phyloP scores from a whole-genome alignment of 2,888 invertebrate species.

The Omphaloscelis lunosa region DNA sequence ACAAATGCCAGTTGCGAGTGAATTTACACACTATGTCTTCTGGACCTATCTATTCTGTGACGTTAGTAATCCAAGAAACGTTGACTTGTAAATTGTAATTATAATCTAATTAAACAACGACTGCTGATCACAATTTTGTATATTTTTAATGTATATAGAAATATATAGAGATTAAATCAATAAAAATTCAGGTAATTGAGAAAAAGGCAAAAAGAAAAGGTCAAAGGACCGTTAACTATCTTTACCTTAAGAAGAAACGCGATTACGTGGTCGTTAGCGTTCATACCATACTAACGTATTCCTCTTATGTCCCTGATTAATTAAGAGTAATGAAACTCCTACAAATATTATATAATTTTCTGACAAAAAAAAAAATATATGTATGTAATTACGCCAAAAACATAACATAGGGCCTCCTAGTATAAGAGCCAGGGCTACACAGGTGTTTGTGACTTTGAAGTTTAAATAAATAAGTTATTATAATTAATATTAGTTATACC shows the following conservation, averaged over 20 bases:
- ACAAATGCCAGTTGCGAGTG: neutral
- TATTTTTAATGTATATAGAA: constrained; percentile 63
- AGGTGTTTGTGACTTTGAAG: too few relatives aligned
- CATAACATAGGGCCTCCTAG: neutral
- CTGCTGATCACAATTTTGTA: constrained; percentile 69
- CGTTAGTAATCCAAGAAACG: constrained; percentile 34
- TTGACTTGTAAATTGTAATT: constrained; percentile 68
- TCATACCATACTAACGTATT: too few relatives aligned
- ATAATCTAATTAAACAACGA: constrained; percentile 70
- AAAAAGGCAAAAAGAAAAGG: neutral
- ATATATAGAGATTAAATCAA: neutral
- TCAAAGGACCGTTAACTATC: neutral
- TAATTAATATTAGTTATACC: too few relatives aligned
- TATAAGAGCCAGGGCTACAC: too few relatives aligned
- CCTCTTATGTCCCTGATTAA: neutral
- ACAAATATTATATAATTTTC: too few relatives aligned
- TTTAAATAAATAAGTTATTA: too few relatives aligned
- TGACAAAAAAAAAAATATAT: too few relatives aligned
- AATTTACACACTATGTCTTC: neutral
- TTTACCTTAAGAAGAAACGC: neutral
- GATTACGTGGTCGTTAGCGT: neutral
- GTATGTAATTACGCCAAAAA: neutral
- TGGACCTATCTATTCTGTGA: constrained; percentile 12
- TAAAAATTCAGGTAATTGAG: neutral
- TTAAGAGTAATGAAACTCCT: neutral